Evolutionary conservation across 2,888 invertebrate species (phyloP), one percentile per base, ranked within the genome.

Genomic region (Nineta flava): DNA sequence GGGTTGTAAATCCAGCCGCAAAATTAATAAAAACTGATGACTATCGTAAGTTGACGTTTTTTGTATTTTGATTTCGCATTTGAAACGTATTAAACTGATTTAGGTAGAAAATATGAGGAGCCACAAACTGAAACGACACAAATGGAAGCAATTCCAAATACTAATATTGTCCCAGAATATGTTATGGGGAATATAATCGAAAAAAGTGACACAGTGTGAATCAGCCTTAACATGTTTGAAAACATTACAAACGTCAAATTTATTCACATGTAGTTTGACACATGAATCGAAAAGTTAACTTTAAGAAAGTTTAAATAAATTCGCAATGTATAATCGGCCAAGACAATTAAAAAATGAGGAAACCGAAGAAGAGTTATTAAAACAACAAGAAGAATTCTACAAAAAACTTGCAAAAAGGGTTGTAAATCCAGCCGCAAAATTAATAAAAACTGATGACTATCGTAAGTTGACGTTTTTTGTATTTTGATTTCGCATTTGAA

Each of bases 331-430:
- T 55, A 70, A 70, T 55, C 70, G 86, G 55, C 85, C 86, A 0
- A 26, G 26, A 7, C 26, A 26, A 7, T 26, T 26, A 26, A 81
- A 78, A 59, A 73, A 74, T 2, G 73, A 74, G 5, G 87, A 87
- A 61, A 74, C 72, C 41, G 86, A 87, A 57, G 79, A 83, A 13
- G 86, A 87, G 59, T 71, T 87, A 35, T 67, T 87, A 16, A 74
- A 73, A 51, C 76, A 84, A 75, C 85, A 87, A 61, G 75, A 79
- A 57, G 80, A 82, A 54, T 87, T 81, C 61, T 62, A 80, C 16
- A 68, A 63, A 40, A 71, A 78, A 55, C 74, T 73, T 53, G 60
- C 62, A 9, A 71, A 72, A 52, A 74, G 75, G 55, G 70, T 72
- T 21, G 67, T 77, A 48, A 69, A 74, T 52, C 77, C 82, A 2